Conservation (phyloP, 2,888 invertebrate genomes). For the Deilephila elpenor region DNA sequence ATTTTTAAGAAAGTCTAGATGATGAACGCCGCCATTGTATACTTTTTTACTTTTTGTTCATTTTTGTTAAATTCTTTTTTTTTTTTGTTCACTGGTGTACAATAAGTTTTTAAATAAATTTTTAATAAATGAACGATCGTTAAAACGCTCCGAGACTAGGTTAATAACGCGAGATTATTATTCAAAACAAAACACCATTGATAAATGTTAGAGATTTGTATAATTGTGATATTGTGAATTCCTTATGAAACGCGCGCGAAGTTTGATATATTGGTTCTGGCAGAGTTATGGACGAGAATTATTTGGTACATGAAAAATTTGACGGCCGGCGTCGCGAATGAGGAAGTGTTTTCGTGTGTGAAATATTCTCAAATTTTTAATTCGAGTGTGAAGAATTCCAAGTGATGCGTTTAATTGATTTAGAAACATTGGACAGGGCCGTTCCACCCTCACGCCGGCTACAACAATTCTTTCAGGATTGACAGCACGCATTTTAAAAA, state of each 20-base stretch:
- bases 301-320: slow-evolving; percentile 23
- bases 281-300: neutral
- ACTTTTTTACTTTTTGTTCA: too few relatives aligned
- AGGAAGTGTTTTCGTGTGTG: neutral
- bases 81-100: too few relatives aligned
- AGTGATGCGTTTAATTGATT: too few relatives aligned
- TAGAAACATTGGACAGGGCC: too few relatives aligned
- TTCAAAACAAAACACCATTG: slow-evolving; percentile 26
- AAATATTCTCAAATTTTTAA: neutral
- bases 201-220: slow-evolving; percentile 18
- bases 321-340: neutral
- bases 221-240: slow-evolving; percentile 3
- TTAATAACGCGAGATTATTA: slow-evolving; percentile 25
- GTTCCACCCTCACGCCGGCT: too few relatives aligned
- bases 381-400: neutral
- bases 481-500: too few relatives aligned
- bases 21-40: too few relatives aligned
- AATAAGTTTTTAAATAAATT: too few relatives aligned
- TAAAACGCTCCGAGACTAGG: slow-evolving; percentile 27
- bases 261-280: slow-evolving; percentile 6
- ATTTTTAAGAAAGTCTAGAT: slow-evolving; percentile 21
- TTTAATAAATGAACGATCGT: too few relatives aligned
- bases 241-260: slow-evolving; percentile 12
- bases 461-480: too few relatives aligned
- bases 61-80: too few relatives aligned